Conservation (phyloP, 2,797 vertebrate genomes). For the Paratrypauchen microcephalus region DNA sequence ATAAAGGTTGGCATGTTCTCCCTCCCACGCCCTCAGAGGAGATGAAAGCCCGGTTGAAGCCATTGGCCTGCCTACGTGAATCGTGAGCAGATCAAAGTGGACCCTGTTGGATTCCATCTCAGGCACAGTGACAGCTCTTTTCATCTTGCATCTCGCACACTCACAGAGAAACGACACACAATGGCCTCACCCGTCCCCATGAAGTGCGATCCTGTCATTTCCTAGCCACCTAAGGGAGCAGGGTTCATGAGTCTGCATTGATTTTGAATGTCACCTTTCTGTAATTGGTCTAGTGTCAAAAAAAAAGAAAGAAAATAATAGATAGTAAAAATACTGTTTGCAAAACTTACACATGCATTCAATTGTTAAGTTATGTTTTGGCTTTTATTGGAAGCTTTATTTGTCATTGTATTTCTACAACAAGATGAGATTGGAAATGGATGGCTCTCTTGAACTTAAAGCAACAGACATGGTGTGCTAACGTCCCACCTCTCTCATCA, state of each 20-base stretch:
- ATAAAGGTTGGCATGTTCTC: conserved; percentile 13
- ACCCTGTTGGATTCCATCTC: conserved; percentile 32
- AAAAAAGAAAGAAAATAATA: no score
- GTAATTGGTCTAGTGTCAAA: neutral
- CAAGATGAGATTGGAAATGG: no score
- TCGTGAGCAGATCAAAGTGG: conserved; percentile 57
- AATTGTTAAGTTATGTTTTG: neutral
- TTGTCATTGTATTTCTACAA: no score
- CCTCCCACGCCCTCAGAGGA: conserved; percentile 13
- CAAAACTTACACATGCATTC: no score
- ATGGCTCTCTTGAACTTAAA: no score
- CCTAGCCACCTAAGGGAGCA: conserved; percentile 41
- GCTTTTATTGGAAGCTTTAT: no score
- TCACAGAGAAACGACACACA: conserved; percentile 31
- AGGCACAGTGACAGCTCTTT: conserved; percentile 38
- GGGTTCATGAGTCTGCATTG: conserved; percentile 58
- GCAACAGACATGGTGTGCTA: no score
- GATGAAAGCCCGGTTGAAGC: conserved; percentile 30
- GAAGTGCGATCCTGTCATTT: conserved; percentile 52
- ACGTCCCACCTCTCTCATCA: no score
- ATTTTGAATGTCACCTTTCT: conserved; percentile 47
- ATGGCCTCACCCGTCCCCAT: conserved; percentile 41
- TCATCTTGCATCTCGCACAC: conserved; percentile 41
- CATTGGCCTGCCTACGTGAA: conserved; percentile 11
- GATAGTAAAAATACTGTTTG: no score